Evolutionary conservation across 1,140 invertebrate genomes (phyloP).

Genomic region (Tetramorium simillimum): DNA sequence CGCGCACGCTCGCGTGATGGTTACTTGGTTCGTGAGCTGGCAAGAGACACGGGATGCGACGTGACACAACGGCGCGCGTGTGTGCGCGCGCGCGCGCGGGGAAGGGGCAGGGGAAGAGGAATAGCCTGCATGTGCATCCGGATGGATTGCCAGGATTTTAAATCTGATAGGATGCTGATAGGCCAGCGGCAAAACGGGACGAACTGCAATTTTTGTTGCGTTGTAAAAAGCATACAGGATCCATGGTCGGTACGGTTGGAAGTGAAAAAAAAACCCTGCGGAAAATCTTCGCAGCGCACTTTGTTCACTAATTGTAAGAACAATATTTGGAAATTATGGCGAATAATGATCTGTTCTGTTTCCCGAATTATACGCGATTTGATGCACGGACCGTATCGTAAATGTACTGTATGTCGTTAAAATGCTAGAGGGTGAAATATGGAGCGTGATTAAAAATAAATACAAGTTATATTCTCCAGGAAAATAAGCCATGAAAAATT

Average conservation of each 20-base stretch:
- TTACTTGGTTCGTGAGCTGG: constrained; percentile 44
- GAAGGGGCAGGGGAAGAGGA: background rate
- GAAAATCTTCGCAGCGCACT: background rate
- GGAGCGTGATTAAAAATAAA: constrained; percentile 34
- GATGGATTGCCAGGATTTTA: constrained; percentile 67
- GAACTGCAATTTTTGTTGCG: constrained; percentile 58
- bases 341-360: background rate
- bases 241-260: background rate
- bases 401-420: background rate
- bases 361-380: background rate
- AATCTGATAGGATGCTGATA: constrained; percentile 66
- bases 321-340: background rate
- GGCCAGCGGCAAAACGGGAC: constrained; percentile 47
- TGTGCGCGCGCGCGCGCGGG: no score
- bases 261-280: background rate
- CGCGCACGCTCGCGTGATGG: background rate
- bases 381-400: no score
- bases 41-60: constrained; percentile 14
- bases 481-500: constrained; percentile 8
- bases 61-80: constrained; percentile 36
- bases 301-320: no score
- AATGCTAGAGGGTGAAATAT: background rate
- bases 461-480: background rate
- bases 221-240: constrained; percentile 3
- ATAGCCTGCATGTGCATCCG: constrained; percentile 46